phyloP scores from a whole-genome alignment of 1,140 invertebrate species.

The Euura lappo region DNA sequence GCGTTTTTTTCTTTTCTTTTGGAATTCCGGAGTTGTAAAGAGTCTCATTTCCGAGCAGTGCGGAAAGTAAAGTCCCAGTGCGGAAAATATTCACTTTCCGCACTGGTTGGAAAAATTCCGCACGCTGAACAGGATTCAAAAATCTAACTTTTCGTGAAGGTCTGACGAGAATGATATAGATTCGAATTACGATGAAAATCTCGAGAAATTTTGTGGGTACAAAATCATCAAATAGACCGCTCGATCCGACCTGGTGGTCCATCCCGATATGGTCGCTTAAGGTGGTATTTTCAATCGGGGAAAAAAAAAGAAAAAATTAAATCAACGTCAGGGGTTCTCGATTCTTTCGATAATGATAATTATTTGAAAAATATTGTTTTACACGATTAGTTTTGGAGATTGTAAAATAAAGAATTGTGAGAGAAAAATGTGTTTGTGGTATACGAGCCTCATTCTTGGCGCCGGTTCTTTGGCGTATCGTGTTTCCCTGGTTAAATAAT shows the following conservation, averaged over 20 bases:
- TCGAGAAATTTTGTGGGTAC: not conserved
- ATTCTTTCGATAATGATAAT: too few relatives aligned
- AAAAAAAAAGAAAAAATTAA: not conserved
- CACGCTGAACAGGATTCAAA: not conserved
- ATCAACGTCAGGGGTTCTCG: slow-evolving; percentile 3
- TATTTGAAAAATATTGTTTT: too few relatives aligned
- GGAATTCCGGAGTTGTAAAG: not conserved
- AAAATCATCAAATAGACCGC: slow-evolving; percentile 2
- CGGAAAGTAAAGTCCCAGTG: not conserved
- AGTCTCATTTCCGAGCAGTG: not conserved
- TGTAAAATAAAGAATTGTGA: too few relatives aligned
- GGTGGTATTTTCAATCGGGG: not conserved
- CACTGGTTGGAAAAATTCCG: not conserved
- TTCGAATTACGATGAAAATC: too few relatives aligned
- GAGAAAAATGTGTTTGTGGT: too few relatives aligned
- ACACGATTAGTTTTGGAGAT: too few relatives aligned
- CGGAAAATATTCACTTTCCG: not conserved
- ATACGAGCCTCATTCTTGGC: too few relatives aligned
- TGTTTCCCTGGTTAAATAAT: not conserved
- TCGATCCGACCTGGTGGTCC: slow-evolving; percentile 5
- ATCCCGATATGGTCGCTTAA: not conserved
- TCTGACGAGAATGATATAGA: not conserved
- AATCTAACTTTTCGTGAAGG: not conserved
- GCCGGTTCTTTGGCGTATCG: too few relatives aligned
- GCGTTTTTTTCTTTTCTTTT: not conserved